These are phyloP conservation scores for Aphidius colemani DNA, from an alignment of 2,888 invertebrate genomes.

Conservation along the genomic window DNA sequence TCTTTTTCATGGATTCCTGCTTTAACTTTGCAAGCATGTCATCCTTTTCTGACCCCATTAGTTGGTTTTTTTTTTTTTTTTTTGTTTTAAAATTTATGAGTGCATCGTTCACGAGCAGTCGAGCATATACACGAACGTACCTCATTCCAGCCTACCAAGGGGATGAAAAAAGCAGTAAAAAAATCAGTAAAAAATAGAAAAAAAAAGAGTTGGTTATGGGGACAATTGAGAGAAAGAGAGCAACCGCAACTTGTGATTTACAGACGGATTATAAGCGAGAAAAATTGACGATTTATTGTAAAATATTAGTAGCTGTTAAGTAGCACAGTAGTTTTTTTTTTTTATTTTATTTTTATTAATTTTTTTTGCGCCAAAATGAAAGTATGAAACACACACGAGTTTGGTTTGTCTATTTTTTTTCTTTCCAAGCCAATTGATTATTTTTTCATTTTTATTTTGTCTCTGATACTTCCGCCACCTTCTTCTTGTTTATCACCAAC, in stretches of 20 bases:
- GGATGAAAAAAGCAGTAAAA: too few species aligned
- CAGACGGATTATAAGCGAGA: conserved; percentile 50
- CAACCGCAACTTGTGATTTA: conserved; percentile 42
- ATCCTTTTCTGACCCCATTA: conserved; percentile 23
- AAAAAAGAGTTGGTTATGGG: conserved; percentile 4
- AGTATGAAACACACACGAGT: background rate
- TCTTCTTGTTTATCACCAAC: conserved; percentile 22
- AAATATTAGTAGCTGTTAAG: conserved; percentile 47
- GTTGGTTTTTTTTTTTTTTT: conserved; percentile 22
- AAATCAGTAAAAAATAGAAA: conserved; percentile 5
- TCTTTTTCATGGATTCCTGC: conserved; percentile 7
- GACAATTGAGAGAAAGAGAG: conserved; percentile 19
- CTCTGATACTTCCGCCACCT: conserved; percentile 23
- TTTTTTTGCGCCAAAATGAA: background rate
- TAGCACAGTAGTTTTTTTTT: conserved; percentile 31
- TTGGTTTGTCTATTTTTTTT: conserved; percentile 1
- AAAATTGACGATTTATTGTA: conserved; percentile 51
- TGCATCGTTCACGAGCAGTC: conserved; percentile 33
- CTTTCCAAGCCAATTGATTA: conserved; percentile 10
- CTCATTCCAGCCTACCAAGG: conserved; percentile 17
- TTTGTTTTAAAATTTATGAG: conserved; percentile 49
- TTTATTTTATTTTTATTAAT: conserved; percentile 26
- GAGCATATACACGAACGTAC: conserved; percentile 33
- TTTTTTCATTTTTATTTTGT: conserved; percentile 19
- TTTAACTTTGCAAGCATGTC: background rate